Evolutionary conservation across 2,888 invertebrate genomes (phyloP), one percentile per base, ranked within the genome.

Genomic region (Seladonia tumulorum): DNA sequence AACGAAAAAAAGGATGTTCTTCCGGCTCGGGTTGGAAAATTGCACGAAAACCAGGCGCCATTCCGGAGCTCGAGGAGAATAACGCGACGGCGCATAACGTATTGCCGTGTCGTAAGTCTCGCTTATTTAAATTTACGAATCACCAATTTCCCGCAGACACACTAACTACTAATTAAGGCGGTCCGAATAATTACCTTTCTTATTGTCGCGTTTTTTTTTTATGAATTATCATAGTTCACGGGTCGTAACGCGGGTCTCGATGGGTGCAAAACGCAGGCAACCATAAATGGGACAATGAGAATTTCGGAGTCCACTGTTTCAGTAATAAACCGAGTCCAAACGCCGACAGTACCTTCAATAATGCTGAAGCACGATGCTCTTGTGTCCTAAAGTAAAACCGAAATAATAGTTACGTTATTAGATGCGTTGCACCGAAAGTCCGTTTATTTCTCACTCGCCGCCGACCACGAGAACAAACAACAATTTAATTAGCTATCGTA

Each of bases 71-170:
- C 63, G 63, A 63, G 68, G 4, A 68, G 53, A 49, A 49, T 39
- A 53, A 66, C n/a, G 66, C 29, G 14, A 45, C 66, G 5, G 47
- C n/a, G 49, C n/a, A 10, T 76, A 18, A 66, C 18, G 66, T 68
- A 39, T 22, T 35, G 35, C n/a, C 47, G 49, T n/a, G 66, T 35
- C 39, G n/a, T 68, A 68, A 76, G 76, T 76, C 66, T 49, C 25
- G 73, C 18, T 73, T 79, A 70, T 76, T 77, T 70, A 70, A 81
- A 76, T 73, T 49, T 76, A 57, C 60, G 45, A 47, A 29, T 12
- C 8, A 49, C 18, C 68, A 68, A 81, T 83, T 81, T 76, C 14
- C 49, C n/a, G 5, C 29, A 8, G 5, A 25, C 5, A 1, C 10
- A 47, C 57, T 68, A 76, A 60, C 22, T 53, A 29, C 45, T 75